A percentile compares a stretch with the other conserved stretches of the same genome.
These are phyloP conservation scores for Grammomys dolichurus DNA, from an alignment of 2,113 vertebrate genomes.

Conservation along the genomic window DNA sequence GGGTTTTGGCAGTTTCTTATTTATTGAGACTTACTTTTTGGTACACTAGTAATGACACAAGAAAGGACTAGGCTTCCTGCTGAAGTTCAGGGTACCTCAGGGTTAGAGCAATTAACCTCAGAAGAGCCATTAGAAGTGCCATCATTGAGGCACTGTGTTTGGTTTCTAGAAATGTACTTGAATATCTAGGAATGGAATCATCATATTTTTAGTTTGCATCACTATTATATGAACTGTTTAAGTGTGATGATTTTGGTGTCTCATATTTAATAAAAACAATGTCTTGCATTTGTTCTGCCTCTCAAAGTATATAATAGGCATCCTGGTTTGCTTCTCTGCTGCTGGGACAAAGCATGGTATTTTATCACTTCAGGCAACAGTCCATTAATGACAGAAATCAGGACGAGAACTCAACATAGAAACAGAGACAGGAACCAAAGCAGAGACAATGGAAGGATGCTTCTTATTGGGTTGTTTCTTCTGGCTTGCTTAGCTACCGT, in stretches of 20 bases:
- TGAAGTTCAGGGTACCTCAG: background rate
- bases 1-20: constrained; percentile 82
- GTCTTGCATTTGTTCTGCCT: background rate
- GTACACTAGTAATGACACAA: background rate
- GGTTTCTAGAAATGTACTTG: background rate
- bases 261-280: background rate
- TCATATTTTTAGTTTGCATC: background rate
- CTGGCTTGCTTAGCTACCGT: background rate
- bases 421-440: background rate
- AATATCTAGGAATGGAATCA: background rate
- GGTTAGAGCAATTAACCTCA: background rate
- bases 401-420: background rate
- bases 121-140: background rate
- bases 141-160: background rate
- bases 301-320: background rate
- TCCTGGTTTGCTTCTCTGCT: background rate
- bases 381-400: background rate
- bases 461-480: background rate
- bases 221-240: background rate
- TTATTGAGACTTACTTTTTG: constrained; percentile 80
- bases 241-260: background rate
- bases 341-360: background rate
- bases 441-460: background rate
- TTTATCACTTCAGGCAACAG: background rate
- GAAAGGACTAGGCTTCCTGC: background rate